Evolutionary conservation across 2,797 vertebrate species (phyloP), one percentile per base, ranked within the genome.

Genomic region (Rhynchotus rufescens): DNA sequence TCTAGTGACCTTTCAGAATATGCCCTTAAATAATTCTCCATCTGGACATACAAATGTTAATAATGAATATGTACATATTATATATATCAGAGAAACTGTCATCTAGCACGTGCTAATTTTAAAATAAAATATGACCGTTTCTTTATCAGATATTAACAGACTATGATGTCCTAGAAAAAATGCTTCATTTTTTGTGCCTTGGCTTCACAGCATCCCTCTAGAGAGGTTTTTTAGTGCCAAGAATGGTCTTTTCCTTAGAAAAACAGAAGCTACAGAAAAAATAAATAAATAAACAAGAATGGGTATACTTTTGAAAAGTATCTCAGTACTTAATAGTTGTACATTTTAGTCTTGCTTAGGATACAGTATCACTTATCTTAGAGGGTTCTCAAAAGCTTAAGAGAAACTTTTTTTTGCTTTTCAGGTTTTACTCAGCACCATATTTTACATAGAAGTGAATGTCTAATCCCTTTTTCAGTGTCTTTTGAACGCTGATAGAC

Each of bases 311-410:
- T 60, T 32, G 25, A 42, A 78, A 85, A 77, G 12, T 6, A 30
- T 28, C 8, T 69, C 34, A 56, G 5, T 59, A 42, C 28, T 45
- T 71, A 81, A 6, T 4, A 52, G 30, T 59, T 49, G 7, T 28
- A 28, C 0, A 3, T 80, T 89, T 81, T 62, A n/a, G 4, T 7
- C 12, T 2, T 67, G 21, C 12, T 83, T 72, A 61, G 8, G 12
- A 15, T 22, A 17, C 30, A 2, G 4, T 34, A 20, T 22, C 9
- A 3, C 89, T 84, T 62, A 38, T n/a, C 10, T 86, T 40, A 3
- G 4, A 20, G 23, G 0, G 0, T 56, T 59, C 21, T 64, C 36
- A 56, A 44, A 73, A 22, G 3, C 62, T 76, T 73, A 30, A 0
- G 0, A 42, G n/a, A 56, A 44, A 82, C 9, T 2, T 57, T 2